A percentile compares a stretch with the other conserved stretches of the same genome.
Evolutionary conservation across 30 jellyfish, hydroid and myxozoan genomes (phyloP).

Genomic region (Nemopilema nomurai): DNA sequence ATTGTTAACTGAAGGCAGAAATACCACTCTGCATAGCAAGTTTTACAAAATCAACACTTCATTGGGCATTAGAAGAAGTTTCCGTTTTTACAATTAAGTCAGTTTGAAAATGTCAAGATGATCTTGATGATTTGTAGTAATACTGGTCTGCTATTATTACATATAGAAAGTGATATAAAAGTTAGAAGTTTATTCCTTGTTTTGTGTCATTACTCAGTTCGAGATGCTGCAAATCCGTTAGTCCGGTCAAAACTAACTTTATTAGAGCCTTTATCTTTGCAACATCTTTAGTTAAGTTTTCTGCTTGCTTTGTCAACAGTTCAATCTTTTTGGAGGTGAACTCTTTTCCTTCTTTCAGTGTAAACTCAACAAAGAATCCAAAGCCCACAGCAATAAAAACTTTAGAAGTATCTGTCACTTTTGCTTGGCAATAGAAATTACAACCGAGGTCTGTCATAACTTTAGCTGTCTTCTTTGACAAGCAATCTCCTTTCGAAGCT

Average conservation of each 20-base stretch:
- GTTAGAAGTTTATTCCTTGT: background rate
- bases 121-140: no score
- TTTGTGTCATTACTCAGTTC: conserved; percentile 12
- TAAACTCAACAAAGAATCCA: conserved; percentile 91
- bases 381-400: conserved; percentile 77
- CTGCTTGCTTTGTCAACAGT: conserved; percentile 62
- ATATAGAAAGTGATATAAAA: no score
- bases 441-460: conserved; percentile 92
- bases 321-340: conserved; percentile 67
- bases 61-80: no score
- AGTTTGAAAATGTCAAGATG: no score
- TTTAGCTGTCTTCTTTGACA: conserved; percentile 3
- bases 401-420: conserved; percentile 48
- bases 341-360: conserved; percentile 67
- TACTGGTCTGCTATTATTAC: no score
- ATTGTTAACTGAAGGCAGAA: no score
- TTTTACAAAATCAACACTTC: no score
- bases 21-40: no score
- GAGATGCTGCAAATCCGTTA: conserved; percentile 77
- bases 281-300: conserved; percentile 54
- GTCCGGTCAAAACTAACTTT: conserved; percentile 73
- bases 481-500: background rate
- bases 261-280: conserved; percentile 86
- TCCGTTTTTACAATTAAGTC: no score
- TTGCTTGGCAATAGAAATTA: conserved; percentile 88